These are phyloP conservation scores for Pardalotus punctatus DNA, from an alignment of 2,113 vertebrate genomes.

Conservation along the genomic window DNA sequence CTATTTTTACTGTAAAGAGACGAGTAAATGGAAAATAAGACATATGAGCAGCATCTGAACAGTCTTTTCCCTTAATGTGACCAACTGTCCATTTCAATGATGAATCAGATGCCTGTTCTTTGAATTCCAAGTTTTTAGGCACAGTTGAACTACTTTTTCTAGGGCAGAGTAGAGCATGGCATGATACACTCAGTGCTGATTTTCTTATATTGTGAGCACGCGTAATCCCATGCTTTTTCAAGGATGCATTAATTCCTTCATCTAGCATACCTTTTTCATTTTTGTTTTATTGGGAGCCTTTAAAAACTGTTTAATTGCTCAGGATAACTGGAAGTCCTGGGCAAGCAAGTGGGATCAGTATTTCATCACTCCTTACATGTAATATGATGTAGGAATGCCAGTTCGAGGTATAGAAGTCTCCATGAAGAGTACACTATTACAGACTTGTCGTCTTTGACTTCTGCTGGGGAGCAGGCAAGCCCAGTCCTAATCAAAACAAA, in stretches of 20 bases:
- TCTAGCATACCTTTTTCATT: background rate
- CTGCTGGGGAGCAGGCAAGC: background rate
- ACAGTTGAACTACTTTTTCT: background rate
- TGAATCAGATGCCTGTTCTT: background rate
- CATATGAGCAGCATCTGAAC: background rate
- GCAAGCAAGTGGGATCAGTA: background rate
- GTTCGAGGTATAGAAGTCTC: background rate
- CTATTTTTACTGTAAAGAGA: background rate
- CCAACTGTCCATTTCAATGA: background rate
- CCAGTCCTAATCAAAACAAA: constrained; percentile 22
- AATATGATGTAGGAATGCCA: background rate
- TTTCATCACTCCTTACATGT: background rate
- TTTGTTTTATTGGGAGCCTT: background rate
- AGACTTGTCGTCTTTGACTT: background rate
- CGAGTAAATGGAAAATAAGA: background rate
- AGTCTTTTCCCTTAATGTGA: background rate
- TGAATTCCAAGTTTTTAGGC: background rate
- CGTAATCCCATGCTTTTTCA: background rate
- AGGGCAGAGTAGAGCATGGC: background rate
- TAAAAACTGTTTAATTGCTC: background rate
- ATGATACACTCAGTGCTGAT: background rate
- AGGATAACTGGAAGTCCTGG: background rate
- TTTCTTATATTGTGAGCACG: background rate
- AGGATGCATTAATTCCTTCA: background rate
- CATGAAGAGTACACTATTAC: background rate